Percentiles rank a stretch among this genome's conserved stretches.
phyloP scores from a whole-genome alignment of 2,113 vertebrate species.

The Neodon shergylaensis region DNA sequence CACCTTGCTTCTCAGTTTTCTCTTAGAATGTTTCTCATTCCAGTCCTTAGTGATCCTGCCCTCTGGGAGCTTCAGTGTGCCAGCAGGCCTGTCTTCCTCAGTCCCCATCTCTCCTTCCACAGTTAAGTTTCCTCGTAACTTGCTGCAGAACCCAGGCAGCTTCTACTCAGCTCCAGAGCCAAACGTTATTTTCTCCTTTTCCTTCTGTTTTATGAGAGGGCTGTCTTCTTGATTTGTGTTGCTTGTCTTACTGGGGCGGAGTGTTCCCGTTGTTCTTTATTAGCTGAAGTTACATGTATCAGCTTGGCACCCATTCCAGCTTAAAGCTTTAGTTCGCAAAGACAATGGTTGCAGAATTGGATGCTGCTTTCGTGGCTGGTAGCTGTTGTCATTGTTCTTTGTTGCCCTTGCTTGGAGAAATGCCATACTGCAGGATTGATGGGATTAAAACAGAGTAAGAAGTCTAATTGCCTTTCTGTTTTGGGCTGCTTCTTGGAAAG shows the following conservation, averaged over 20 bases:
- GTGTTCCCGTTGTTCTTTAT: slow-evolving; percentile 62
- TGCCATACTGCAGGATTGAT: slow-evolving; percentile 66
- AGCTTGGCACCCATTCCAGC: slow-evolving; percentile 50
- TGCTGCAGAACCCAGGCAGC: background rate
- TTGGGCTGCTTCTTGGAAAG: slow-evolving; percentile 36
- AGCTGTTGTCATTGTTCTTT: slow-evolving; percentile 65
- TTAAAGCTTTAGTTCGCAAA: slow-evolving; percentile 35
- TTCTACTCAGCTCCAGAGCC: background rate
- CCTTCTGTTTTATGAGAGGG: background rate
- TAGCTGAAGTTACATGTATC: slow-evolving; percentile 65
- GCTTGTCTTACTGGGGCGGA: slow-evolving; percentile 56
- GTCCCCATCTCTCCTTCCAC: background rate
- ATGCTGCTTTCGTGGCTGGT: slow-evolving; percentile 53
- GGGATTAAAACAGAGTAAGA: slow-evolving; percentile 58
- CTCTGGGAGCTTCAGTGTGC: background rate
- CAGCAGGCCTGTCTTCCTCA: background rate
- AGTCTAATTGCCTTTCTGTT: slow-evolving; percentile 71
- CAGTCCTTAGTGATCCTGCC: rapidly evolving
- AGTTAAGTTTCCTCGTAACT: background rate
- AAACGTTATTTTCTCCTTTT: background rate
- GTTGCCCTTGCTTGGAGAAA: slow-evolving; percentile 61
- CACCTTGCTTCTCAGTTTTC: background rate
- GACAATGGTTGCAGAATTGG: slow-evolving; percentile 64
- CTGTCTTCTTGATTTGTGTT: slow-evolving; percentile 43
- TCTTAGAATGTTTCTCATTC: background rate